Conservation (phyloP, 1,140 invertebrate species). For the Calosoma granatense region DNA sequence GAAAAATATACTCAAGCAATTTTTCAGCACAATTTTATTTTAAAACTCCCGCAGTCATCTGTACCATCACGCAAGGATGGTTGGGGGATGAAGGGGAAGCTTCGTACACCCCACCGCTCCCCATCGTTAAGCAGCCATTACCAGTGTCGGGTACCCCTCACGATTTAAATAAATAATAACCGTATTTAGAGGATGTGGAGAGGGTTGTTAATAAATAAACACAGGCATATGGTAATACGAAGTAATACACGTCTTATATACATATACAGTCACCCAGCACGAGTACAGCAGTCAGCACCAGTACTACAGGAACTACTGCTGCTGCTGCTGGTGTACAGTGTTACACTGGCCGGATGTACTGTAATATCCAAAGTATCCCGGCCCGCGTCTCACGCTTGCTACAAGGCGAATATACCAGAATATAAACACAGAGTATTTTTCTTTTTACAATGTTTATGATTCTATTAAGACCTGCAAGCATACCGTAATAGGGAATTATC, state of each 20-base stretch:
- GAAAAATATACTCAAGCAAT: no score
- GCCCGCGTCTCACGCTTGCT: neutral
- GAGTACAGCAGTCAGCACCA: neutral
- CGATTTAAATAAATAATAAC: constrained; percentile 7
- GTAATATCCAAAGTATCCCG: constrained; percentile 1
- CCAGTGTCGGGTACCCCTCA: neutral
- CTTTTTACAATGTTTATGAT: constrained; percentile 17
- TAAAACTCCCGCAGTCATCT: no score
- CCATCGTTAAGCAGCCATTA: neutral
- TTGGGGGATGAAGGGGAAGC: no score
- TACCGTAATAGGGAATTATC: constrained; percentile 15
- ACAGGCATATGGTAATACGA: constrained; percentile 2
- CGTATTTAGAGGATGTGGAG: constrained; percentile 6
- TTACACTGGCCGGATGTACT: neutral
- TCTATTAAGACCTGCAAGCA: constrained; percentile 14
- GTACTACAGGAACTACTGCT: neutral
- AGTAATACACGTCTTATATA: constrained; percentile 4
- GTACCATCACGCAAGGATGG: no score
- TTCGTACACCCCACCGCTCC: neutral
- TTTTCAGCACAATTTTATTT: no score
- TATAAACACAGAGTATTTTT: no score
- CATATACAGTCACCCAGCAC: neutral
- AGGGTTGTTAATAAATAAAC: constrained; percentile 5
- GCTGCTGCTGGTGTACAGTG: neutral
- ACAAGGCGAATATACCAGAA: no score